Base-by-base conservation (phyloP, 2,113 vertebrate genomes). In the Odobenus rosmarus region DNA sequence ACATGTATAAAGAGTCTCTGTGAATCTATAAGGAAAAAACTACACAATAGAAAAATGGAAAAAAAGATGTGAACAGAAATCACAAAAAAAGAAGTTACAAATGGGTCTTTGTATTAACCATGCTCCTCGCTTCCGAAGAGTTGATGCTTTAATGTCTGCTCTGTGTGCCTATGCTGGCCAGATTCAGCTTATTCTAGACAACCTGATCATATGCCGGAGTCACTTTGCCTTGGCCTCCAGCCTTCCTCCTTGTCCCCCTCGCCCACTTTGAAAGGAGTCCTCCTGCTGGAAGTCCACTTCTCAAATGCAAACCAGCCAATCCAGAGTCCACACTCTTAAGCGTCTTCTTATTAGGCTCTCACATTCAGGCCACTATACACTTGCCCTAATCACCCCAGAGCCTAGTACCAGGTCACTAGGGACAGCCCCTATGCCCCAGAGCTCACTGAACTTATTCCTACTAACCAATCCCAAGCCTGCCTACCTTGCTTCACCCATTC, bases 21-120 rank as follows among this genome's bases (percentile, higher is more conserved):
- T 72, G 71, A 77, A 61, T 89, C 13, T 67, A 9, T 72, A 82
- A 57, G 57, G 51, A 81, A 71, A 92, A 62, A 93, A 64, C 15
- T 36, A 39, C 18, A 82, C n/a, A 64, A 33, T 39, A 55, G 24
- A 90, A 80, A 62, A 94, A n/a, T 15, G 18, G 8, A 11, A n/a
- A 79, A 72, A 72, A 69, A 39, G 18, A 88, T 74, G 6, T 85
- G 90, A 87, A 95, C 7, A 95, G 62, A 93, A 85, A 59, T 69
- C 46, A 71, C 33, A 80, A 62, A 46, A 39, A 83, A 46, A 5
- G 64, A 81, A 72, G 49, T 49, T 49, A 86, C 16, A 77, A 42
- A 59, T 33, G 31, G 24, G 9, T 80, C 72, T 95, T 72, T 72
- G 7, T 55, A 67, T 31, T 71, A 93, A 59, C 7, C 8, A 33